Conservation (phyloP, 1,140 invertebrate genomes). For the Bicyclus anynana region DNA sequence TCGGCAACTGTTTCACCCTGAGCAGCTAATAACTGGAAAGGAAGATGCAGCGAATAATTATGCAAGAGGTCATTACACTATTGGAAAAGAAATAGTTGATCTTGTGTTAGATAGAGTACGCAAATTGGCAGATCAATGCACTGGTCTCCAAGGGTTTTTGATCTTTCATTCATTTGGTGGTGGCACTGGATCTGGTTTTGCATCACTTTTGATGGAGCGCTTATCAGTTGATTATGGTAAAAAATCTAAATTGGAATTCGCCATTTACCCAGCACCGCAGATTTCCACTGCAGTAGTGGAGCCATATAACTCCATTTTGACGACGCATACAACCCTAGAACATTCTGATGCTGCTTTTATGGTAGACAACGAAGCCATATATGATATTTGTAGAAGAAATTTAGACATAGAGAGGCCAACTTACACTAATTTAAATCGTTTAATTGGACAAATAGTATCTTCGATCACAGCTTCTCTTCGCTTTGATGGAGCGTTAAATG, state of each 20-base stretch:
- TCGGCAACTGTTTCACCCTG: conserved; percentile 89
- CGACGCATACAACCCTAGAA: conserved; percentile 89
- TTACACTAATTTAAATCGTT: conserved; percentile 86
- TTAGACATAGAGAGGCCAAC: conserved; percentile 92
- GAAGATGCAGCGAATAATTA: conserved; percentile 93
- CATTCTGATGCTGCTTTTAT: conserved; percentile 93
- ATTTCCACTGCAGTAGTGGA: conserved; percentile 94
- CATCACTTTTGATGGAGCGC: conserved; percentile 91
- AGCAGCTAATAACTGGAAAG: conserved; percentile 89
- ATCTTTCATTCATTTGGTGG: conserved; percentile 95
- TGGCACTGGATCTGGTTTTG: conserved; percentile 93
- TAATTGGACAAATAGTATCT: conserved; percentile 92
- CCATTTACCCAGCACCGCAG: conserved; percentile 93
- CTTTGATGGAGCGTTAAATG: conserved; percentile 86
- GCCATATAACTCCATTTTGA: conserved; percentile 92
- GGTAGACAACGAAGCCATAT: conserved; percentile 89
- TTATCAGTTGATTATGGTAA: conserved; percentile 94
- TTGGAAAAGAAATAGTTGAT: conserved; percentile 91
- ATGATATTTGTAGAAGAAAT: conserved; percentile 93
- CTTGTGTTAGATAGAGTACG: conserved; percentile 87
- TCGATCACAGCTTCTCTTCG: conserved; percentile 85
- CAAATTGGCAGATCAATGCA: conserved; percentile 91
- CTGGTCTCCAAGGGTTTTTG: conserved; percentile 91
- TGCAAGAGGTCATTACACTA: conserved; percentile 91
- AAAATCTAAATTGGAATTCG: conserved; percentile 93